Evolutionary conservation across 2,113 vertebrate species (phyloP), one percentile per base, ranked within the genome.

Genomic region (Hippocampus mohnikei): DNA sequence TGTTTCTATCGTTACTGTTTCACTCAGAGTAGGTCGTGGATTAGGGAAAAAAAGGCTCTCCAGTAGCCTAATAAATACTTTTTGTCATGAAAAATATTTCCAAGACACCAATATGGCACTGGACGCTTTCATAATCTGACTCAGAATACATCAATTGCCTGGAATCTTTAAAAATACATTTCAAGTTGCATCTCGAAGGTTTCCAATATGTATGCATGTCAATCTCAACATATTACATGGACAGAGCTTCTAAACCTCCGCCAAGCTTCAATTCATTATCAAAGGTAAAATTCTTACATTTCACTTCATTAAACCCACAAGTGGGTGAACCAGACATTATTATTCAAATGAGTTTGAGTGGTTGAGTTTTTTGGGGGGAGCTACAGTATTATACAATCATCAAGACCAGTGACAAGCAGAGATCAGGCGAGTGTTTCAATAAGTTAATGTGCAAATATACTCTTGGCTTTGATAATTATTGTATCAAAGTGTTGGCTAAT

Each of bases 321-420:
- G 7, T 33, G 27, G 27, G 15, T 29, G 13, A 33, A 33, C 27
- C 27, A 33, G 1, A 33, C 13, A 8, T 29, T 16, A 33, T 72
- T 74, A 60, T 71, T 63, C 50, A 75, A 16, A 60, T 25, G 41
- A 15, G 37, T 40, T n/a, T 41, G 11, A 65, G 41, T 25, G 41
- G 12, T 25, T 25, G 21, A 44, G 8, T 27, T 40, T 67, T n/a
- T 70, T 50, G 16, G 15, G 16, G 5, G 13, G 13, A 63, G n/a
- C 68, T 66, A 69, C 27, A 75, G 46, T 66, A 63, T 50, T 52
- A 27, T 50, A 70, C 56, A 72, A 60, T 40, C 67, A 40, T 71
- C 50, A 65, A 16, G 3, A 75, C 53, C 2, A 2, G 33, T 68
- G 20, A 60, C 27, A 63, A 73, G 55, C 21, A 50, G 21, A 37